Percentiles rank a stretch among this genome's conserved stretches.
phyloP scores from a whole-genome alignment of 2,113 vertebrate species.

The Phalacrocorax carbo region DNA sequence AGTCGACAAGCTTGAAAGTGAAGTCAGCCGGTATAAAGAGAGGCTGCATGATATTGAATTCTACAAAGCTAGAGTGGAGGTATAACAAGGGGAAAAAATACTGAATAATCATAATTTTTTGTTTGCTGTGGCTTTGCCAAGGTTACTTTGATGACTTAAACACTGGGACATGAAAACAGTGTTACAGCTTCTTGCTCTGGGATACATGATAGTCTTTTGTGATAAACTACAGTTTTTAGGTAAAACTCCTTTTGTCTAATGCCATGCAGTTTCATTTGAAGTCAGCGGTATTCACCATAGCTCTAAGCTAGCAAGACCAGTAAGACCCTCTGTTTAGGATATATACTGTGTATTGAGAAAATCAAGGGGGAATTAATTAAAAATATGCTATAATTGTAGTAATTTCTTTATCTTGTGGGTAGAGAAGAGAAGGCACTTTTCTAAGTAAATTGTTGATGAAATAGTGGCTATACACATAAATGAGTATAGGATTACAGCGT shows the following conservation, averaged over 20 bases:
- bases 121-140: background rate
- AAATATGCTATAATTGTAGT: background rate
- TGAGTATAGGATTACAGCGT: background rate
- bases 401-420: background rate
- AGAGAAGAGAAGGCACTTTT: background rate
- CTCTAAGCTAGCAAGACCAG: background rate
- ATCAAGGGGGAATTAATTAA: background rate
- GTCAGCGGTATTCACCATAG: background rate
- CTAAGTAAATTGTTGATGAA: background rate
- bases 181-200: background rate
- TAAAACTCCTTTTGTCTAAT: background rate
- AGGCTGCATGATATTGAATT: slow-evolving; percentile 96
- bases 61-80: slow-evolving; percentile 97
- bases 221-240: background rate
- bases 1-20: slow-evolving; percentile 98
- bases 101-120: background rate
- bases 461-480: background rate
- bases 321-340: background rate
- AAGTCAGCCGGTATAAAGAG: slow-evolving; percentile 92
- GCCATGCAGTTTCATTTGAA: background rate
- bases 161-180: rapidly evolving
- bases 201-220: background rate
- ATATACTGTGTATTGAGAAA: background rate
- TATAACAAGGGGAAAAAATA: slow-evolving; percentile 39
- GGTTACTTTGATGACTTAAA: background rate